Conservation (phyloP, 2,113 vertebrate genomes). For the Uropsilus gracilis region DNA sequence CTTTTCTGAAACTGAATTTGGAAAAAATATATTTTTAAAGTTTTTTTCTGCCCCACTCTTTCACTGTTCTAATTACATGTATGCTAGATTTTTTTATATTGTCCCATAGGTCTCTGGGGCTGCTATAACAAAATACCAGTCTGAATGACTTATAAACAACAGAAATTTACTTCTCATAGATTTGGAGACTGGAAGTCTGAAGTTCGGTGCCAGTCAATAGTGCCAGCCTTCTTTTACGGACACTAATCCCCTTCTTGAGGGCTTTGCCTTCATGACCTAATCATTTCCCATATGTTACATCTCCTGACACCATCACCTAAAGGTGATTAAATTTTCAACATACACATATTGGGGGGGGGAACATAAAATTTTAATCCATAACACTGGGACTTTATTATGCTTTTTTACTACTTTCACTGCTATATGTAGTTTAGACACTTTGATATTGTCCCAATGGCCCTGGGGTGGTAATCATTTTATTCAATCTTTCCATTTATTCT, state of each 20-base stretch:
- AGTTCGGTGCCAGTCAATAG: not conserved
- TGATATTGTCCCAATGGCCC: not conserved
- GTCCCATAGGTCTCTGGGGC: not conserved
- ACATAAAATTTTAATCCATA: not conserved
- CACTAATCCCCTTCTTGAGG: not conserved
- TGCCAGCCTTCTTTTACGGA: no score
- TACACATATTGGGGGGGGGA: not conserved
- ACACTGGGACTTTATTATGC: not conserved
- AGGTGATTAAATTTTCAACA: not conserved
- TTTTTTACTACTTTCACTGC: not conserved
- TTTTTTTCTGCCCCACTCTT: not conserved
- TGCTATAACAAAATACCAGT: not conserved
- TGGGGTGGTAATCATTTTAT: not conserved
- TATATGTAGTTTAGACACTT: not conserved
- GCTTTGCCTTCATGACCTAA: not conserved
- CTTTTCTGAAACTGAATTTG: not conserved
- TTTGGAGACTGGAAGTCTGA: not conserved
- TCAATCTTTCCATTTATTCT: not conserved
- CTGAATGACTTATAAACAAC: not conserved
- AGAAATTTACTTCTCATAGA: not conserved
- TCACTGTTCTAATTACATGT: not conserved
- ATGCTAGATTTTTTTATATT: not conserved
- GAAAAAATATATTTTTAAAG: not conserved
- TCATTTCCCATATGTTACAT: not conserved
- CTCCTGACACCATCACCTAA: not conserved